phyloP scores from a whole-genome alignment of 2,797 vertebrate species.

The Buphagus erythrorhynchus region DNA sequence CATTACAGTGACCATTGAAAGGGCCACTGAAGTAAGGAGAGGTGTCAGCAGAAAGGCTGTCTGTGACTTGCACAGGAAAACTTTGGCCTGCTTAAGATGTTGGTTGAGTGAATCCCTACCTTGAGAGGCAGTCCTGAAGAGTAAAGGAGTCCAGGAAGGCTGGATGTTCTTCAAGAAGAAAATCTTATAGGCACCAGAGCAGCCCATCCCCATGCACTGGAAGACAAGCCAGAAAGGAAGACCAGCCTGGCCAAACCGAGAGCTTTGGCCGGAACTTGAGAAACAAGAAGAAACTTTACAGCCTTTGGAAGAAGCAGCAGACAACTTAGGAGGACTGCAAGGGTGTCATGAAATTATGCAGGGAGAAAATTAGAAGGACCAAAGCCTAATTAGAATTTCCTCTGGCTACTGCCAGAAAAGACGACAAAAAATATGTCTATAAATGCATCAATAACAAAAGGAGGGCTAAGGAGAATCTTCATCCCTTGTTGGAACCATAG shows the following conservation, averaged over 20 bases:
- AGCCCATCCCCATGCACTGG: fast-evolving
- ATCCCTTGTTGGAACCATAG: neutral
- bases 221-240: neutral
- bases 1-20: neutral
- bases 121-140: neutral
- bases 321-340: neutral
- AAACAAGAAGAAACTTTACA: neutral
- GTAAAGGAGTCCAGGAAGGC: too few species aligned
- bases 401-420: neutral
- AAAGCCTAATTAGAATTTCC: neutral
- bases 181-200: neutral
- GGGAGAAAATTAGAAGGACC: neutral
- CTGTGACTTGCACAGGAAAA: neutral
- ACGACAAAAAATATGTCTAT: neutral
- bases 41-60: neutral
- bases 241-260: neutral
- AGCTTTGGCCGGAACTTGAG: neutral
- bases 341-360: neutral
- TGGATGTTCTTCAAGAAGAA: neutral
- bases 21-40: neutral
- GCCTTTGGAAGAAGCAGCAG: neutral
- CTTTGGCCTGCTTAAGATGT: neutral
- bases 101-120: neutral
- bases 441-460: neutral
- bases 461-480: neutral